Base-by-base conservation (phyloP, 1,140 invertebrate species). In the Aphaenogaster floridana region DNA sequence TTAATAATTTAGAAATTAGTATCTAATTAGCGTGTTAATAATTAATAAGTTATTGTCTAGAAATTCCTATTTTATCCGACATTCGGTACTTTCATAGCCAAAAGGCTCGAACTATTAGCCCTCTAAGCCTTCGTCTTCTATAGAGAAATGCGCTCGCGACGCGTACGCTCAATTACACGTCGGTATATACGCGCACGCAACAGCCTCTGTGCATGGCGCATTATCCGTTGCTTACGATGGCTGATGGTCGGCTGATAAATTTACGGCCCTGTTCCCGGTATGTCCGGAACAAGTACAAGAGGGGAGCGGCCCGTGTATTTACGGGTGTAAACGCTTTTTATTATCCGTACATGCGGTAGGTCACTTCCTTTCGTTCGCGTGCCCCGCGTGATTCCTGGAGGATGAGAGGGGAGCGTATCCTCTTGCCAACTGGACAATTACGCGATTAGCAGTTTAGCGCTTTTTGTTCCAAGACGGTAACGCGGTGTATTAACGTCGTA, bases 161-260 rank as follows among this genome's bases (percentile, higher is more conserved):
- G 83, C 61, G 45, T 79, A 86, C 45, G 71, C 50, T 76, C 63
- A 64, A 86, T 79, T 86, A 86, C 74, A 59, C 45, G 50, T 77
- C 71, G 21, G 61, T 78, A 69, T 69, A 64, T 69, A 64, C 52
- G 39, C 59, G 48, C 57, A 77, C 57, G 74, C 74, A 76, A 86
- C 21, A 21, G 59, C 57, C 34, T 52, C 59, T 45, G 59, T n/a
- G 72, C 72, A 71, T 57, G 90, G 88, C 88, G 86, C 90, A 94
- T 94, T 93, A 94, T 94, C 92, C 90, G 90, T 84, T 88, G 88
- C 89, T 92, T 93, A 93, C 93, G 87, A 93, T 91, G 90, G 90
- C 59, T 88, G 91, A 94, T 94, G 91, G 86, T 86, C 80, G 79
- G 86, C 89, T 92, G 93, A 94, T 93, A 94, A 94, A 94, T 94